These are phyloP conservation scores for Caenorhabditis zanzibari DNA, from an alignment of 2,888 invertebrate genomes.

Conservation along the genomic window DNA sequence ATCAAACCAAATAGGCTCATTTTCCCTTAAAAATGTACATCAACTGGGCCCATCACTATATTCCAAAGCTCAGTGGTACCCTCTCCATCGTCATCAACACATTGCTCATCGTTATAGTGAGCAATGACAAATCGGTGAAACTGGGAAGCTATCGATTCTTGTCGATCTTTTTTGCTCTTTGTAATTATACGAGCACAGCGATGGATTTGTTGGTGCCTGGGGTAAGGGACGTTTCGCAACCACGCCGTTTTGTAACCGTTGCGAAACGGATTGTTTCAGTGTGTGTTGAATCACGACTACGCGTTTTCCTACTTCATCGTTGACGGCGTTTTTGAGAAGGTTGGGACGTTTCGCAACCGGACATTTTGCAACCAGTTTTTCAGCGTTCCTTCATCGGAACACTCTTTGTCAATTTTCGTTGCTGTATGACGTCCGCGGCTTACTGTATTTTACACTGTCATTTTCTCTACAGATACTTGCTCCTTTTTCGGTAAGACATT, in stretches of 20 bases:
- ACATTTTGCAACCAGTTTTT: too few relatives aligned
- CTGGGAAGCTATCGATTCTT: constrained; percentile 31
- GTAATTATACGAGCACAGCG: constrained; percentile 35
- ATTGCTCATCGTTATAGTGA: constrained; percentile 26
- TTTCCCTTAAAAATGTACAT: constrained; percentile 18
- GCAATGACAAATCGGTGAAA: constrained; percentile 16
- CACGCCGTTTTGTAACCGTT: too few relatives aligned
- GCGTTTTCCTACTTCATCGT: constrained; percentile 34
- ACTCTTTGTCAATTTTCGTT: constrained; percentile 3
- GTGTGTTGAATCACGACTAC: constrained; percentile 8
- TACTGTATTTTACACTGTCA: constrained; percentile 38
- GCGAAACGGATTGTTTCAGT: too few relatives aligned
- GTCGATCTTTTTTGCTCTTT: constrained; percentile 27
- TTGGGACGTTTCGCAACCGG: too few relatives aligned
- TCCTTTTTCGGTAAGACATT: constrained; percentile 15
- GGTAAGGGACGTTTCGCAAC: not conserved
- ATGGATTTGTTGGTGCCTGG: constrained; percentile 36
- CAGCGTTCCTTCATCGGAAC: not conserved
- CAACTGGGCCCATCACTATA: constrained; percentile 48
- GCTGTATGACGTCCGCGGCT: constrained; percentile 24
- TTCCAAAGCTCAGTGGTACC: constrained; percentile 21
- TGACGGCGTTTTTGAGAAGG: constrained; percentile 42
- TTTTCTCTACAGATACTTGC: constrained; percentile 22
- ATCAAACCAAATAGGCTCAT: not conserved
- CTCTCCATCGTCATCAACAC: constrained; percentile 30